Base-by-base conservation (phyloP, 1,140 invertebrate species). In the Stegodyphus dumicola region DNA sequence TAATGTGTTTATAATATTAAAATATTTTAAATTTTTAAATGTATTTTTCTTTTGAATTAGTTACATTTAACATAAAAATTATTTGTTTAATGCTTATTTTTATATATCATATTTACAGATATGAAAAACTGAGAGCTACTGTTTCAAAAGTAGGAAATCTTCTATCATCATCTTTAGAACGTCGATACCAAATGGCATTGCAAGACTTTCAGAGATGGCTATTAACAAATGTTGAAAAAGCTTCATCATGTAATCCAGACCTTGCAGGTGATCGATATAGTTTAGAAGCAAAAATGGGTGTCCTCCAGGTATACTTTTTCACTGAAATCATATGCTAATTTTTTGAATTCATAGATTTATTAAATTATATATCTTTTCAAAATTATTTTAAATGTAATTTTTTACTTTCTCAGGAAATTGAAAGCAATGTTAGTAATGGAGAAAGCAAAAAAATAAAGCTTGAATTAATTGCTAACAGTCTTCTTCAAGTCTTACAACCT, bases 221-320 rank as follows among this genome's bases (percentile, higher is more conserved):
- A 6, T 92, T 92, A 67, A 94, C 94, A 3, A 93, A 95, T 73
- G 94, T 94, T 87, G 97, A 98, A 89, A 98, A 98, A 90, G 93
- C 97, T 0, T 92, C 93, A n/a, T 98, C 97, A 96, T 98, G 96
- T 90, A 93, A 94, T 87, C 95, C 95, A 0, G 96, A 98, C 90
- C 93, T 94, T 7, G 94, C 93, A 52, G 96, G 95, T 89, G 96
- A 98, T 89, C 94, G 94, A 89, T 98, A 97, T 89, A 97, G 96
- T 90, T 91, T 98, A n/a, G 95, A 98, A 92, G 94, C 96, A 0
- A 98, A 98, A 91, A 92, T 95, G 89, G 93, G 94, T 5, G 94
- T 96, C 7, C 89, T 98, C n/a, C 90, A 88, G 69, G 87, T 87
- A 83, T 52, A 7, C 17, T 49, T 74, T 17, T 9, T 74, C 9